These are phyloP conservation scores for Aethina tumida DNA, from an alignment of 1,140 invertebrate genomes.

Conservation along the genomic window DNA sequence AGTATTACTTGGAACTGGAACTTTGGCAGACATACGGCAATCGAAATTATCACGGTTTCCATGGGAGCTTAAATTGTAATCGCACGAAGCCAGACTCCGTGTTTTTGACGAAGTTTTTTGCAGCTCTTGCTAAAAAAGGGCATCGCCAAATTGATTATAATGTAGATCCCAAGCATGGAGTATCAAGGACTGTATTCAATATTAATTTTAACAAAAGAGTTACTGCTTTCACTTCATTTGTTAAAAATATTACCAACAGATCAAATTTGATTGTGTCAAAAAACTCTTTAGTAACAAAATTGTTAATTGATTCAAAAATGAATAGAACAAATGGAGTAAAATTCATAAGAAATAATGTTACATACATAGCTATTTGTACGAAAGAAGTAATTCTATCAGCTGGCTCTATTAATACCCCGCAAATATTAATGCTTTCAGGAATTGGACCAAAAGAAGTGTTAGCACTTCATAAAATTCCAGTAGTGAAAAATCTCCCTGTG, in stretches of 20 bases:
- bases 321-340: slow-evolving; percentile 61
- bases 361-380: slow-evolving; percentile 36
- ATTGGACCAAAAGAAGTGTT: slow-evolving; percentile 65
- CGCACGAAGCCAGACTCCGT: neutral
- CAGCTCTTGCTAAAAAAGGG: slow-evolving; percentile 32
- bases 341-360: slow-evolving; percentile 45
- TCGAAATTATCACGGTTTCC: slow-evolving; percentile 7
- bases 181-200: slow-evolving; percentile 9
- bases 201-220: slow-evolving; percentile 19
- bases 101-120: slow-evolving; percentile 5
- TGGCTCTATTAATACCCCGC: slow-evolving; percentile 63
- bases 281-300: slow-evolving; percentile 53
- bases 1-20: slow-evolving; percentile 23
- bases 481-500: slow-evolving; percentile 58
- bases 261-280: slow-evolving; percentile 27
- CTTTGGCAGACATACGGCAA: slow-evolving; percentile 25
- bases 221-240: slow-evolving; percentile 18
- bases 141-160: slow-evolving; percentile 13
- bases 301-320: slow-evolving; percentile 49
- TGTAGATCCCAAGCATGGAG: slow-evolving; percentile 24
- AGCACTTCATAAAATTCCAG: slow-evolving; percentile 47
- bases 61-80: slow-evolving; percentile 13
- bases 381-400: slow-evolving; percentile 69
- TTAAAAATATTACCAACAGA: slow-evolving; percentile 6
- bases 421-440: slow-evolving; percentile 77